Evolutionary conservation across 2,797 vertebrate genomes (phyloP), one percentile per base, ranked within the genome.

Genomic region (Cyclopterus lumpus): DNA sequence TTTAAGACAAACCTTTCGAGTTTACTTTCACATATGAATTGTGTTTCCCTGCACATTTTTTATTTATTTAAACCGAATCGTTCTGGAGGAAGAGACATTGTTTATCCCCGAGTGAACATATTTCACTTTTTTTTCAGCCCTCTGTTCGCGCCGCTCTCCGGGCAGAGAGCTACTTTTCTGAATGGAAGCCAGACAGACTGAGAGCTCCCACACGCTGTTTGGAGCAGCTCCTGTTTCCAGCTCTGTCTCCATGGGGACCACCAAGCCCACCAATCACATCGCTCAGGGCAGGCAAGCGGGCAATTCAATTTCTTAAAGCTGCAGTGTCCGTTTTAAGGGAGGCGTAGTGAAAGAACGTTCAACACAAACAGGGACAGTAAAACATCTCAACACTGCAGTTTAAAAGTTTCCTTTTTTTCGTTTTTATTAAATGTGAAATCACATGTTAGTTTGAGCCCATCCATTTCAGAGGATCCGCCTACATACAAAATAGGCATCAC

Each of bases 261-360:
- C 62, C 70, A 34, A 81, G 73, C 75, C 87, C 82, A 91, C 95
- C 95, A 96, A 96, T 95, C 93, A 93, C 86, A 81, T 66, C 42
- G 67, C 89, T 49, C 72, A 6, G 76, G 77, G 48, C 80, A 59
- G 67, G 79, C 83, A 89, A 75, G 93, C 93, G 94, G 92, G 91
- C 82, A 65, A 94, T 95, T 95, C 93, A 94, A 95, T 93, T 94
- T 92, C 92, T 95, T 95, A 95, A 95, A 95, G 95, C 86, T 49
- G 77, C 92, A 91, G 88, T 22, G 75, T 83, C 86, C 46, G 2
- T 51, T 86, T 83, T 79, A 8, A 65, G 30, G 46, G 49, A 62
- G 61, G 48, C 24, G 48, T 51, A 7, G 62, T 26, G 73, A 65
- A 32, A 46, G 42, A 54, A 36, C 62, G 30, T 18, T 66, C 6